Conservation (phyloP, 2,113 vertebrate species). For the Hypocryptadius cinnamomeus region DNA sequence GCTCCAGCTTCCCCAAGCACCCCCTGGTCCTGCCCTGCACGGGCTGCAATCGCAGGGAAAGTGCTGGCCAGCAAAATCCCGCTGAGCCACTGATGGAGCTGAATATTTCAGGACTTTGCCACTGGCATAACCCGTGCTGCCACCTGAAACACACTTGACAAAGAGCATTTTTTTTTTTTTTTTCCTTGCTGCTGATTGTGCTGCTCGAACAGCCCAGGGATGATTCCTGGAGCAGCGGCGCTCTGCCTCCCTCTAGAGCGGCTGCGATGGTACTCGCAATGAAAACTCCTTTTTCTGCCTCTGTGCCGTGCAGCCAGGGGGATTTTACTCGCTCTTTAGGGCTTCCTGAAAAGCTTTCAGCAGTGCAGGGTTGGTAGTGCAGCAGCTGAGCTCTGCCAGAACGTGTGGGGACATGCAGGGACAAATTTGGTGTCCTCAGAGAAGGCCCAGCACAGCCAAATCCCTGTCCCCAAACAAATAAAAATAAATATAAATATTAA, state of each 20-base stretch:
- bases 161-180: not conserved
- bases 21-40: not conserved
- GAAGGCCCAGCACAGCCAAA: not conserved
- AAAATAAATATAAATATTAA: not conserved
- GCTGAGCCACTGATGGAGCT: constrained; percentile 36
- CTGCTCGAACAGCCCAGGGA: not conserved
- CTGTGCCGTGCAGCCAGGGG: fast-evolving
- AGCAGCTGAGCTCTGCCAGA: not conserved
- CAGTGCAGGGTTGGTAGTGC: not conserved
- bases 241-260: constrained; percentile 67
- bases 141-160: constrained; percentile 16
- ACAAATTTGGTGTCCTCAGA: not conserved
- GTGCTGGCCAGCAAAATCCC: not conserved
- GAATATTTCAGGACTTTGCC: constrained; percentile 39
- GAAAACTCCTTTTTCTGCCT: not conserved
- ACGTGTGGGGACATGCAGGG: fast-evolving
- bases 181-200: not conserved
- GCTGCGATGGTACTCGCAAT: not conserved
- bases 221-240: not conserved
- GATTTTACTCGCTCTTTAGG: not conserved
- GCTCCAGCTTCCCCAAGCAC: not conserved
- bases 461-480: not conserved
- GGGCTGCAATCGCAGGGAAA: not conserved
- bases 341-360: not conserved
- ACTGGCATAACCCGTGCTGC: constrained; percentile 17